Evolutionary conservation across 2,113 vertebrate genomes (phyloP), one percentile per base, ranked within the genome.

Genomic region (Varanus komodoensis): DNA sequence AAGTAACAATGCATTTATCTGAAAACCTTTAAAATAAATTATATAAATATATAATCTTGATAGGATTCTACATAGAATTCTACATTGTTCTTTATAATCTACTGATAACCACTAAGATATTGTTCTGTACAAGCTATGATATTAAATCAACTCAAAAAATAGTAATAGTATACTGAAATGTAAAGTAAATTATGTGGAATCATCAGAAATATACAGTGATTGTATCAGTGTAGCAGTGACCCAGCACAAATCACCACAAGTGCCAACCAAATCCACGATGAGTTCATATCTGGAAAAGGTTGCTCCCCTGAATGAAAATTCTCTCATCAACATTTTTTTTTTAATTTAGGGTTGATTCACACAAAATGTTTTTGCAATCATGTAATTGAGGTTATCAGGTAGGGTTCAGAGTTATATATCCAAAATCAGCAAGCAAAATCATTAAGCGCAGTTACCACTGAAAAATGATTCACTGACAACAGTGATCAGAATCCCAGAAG

Each of bases 361-460:
- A 86, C 67, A 86, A 90, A 86, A 90, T 86, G 89, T 86, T 90
- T 90, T 90, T 90, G 83, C 75, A 90, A 71, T 77, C 79, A 90
- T 90, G 89, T 68, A 71, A 90, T 80, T 74, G 44, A n/a, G 44
- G 57, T 83, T 27, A 78, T 85, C 71, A 84, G 71, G 74, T 69
- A 79, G 69, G 64, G 48, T n/a, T 89, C 44, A 50, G 71, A 69
- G 80, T 85, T 90, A 84, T 9, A 11, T 85, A 85, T 71, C n/a
- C 89, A 80, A 80, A 80, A 90, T 23, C 25, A 54, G 14, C 23
- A 68, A 54, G 32, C 61, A 48, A 21, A 17, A 75, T 64, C 25
- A 71, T 44, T 75, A 86, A 32, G 6, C 17, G 71, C 21, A 89
- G 44, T 21, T 79, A 38, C 14, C 83, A 68, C 4, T 67, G 25